A percentile compares a stretch with the other conserved stretches of the same genome.
These are phyloP conservation scores for Polyodon spathula DNA, from an alignment of 2,113 vertebrate species.

Conservation along the genomic window DNA sequence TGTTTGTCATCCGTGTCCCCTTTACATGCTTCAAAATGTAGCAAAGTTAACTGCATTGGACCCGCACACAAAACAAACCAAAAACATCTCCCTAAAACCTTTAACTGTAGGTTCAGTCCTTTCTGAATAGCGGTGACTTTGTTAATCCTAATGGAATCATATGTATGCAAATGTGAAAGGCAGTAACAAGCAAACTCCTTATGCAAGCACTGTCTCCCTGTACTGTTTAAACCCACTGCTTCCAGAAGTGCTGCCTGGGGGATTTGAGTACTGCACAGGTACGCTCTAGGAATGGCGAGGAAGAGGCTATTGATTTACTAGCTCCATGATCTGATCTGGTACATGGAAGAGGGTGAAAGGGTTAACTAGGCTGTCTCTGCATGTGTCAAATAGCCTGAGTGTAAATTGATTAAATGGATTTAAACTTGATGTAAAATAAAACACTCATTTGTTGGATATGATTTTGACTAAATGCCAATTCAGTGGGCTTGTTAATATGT, in stretches of 20 bases:
- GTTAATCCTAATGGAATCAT: slow-evolving; percentile 3
- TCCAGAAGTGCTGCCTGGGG: background rate
- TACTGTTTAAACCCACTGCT: background rate
- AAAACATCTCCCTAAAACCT: background rate
- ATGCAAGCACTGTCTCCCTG: background rate
- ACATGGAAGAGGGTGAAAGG: background rate
- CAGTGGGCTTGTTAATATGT: no score
- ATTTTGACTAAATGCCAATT: no score
- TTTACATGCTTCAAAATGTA: slow-evolving; percentile 7
- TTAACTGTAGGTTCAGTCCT: background rate
- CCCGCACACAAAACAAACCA: background rate
- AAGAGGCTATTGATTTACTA: background rate
- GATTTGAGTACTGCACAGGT: background rate
- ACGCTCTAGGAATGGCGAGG: background rate
- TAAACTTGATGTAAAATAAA: no score
- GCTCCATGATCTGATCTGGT: background rate
- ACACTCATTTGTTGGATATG: no score
- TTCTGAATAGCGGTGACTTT: background rate
- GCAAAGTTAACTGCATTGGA: background rate
- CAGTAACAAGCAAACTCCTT: background rate
- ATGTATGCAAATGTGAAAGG: background rate
- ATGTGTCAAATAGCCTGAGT: no score
- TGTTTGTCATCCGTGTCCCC: no score
- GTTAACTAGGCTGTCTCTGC: background rate
- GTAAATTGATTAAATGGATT: no score